A percentile compares a stretch with the other conserved stretches of the same genome.
phyloP scores from a whole-genome alignment of 2,797 vertebrate genomes.

The Darevskia mixta region DNA sequence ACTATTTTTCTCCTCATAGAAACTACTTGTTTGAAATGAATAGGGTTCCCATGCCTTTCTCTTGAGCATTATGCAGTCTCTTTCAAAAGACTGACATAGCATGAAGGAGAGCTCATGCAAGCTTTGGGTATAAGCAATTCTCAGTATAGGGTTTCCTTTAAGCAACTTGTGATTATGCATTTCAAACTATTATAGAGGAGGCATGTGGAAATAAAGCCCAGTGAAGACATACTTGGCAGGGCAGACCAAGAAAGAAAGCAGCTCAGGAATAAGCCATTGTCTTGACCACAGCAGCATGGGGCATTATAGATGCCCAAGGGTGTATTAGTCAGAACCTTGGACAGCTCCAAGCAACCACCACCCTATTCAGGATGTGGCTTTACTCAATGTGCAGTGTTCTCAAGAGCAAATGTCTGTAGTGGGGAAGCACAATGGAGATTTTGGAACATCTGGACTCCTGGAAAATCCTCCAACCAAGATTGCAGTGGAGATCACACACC shows the following conservation, averaged over 20 bases:
- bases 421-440: no score
- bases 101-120: background rate
- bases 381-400: background rate
- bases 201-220: background rate
- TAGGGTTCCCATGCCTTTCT: background rate
- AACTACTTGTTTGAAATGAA: constrained; percentile 14
- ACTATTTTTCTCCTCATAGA: constrained; percentile 56
- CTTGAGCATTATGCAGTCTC: background rate
- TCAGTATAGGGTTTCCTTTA: background rate
- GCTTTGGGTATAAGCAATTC: background rate
- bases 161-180: background rate
- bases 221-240: no score
- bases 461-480: no score
- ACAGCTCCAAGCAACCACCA: background rate
- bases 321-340: background rate
- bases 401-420: no score
- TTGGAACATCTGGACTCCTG: no score
- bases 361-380: background rate
- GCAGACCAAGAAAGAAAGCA: background rate
- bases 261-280: background rate
- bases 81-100: background rate
- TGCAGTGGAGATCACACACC: no score
- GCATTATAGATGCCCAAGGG: background rate
- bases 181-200: no score
- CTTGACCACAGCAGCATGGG: background rate